These are phyloP conservation scores for Pseudoips prasinana DNA, from an alignment of 2,888 invertebrate genomes.

Conservation along the genomic window DNA sequence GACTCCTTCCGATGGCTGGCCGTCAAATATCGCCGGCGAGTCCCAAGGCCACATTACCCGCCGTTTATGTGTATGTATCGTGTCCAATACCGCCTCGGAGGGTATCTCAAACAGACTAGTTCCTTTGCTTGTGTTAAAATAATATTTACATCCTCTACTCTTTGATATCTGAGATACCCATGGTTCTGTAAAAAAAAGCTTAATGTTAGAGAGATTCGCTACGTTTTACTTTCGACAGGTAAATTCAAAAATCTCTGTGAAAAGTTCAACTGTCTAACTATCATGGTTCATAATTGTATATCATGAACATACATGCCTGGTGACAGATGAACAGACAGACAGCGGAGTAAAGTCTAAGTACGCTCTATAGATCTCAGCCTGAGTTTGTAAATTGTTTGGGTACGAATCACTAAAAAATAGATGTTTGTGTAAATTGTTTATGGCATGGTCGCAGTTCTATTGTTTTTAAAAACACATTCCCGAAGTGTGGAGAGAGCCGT, in stretches of 20 bases:
- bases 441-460: neutral
- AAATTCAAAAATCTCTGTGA: neutral
- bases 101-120: constrained; percentile 59
- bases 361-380: no score
- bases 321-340: no score
- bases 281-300: neutral
- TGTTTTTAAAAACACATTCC: no score
- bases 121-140: constrained; percentile 50
- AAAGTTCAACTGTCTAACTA: no score
- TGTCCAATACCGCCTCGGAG: constrained; percentile 57
- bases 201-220: neutral
- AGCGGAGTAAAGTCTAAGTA: no score
- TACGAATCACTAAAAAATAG: neutral
- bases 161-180: constrained; percentile 72
- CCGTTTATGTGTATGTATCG: constrained; percentile 46
- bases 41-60: constrained; percentile 72
- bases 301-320: neutral
- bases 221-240: neutral
- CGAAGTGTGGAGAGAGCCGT: no score
- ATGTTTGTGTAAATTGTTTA: neutral
- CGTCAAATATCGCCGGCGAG: constrained; percentile 54
- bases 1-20: constrained; percentile 40
- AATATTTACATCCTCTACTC: constrained; percentile 60
- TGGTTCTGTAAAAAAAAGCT: constrained; percentile 55
- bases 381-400: neutral